These are phyloP conservation scores for Coryphaenoides rupestris DNA, from an alignment of 2,113 vertebrate species.

Conservation along the genomic window DNA sequence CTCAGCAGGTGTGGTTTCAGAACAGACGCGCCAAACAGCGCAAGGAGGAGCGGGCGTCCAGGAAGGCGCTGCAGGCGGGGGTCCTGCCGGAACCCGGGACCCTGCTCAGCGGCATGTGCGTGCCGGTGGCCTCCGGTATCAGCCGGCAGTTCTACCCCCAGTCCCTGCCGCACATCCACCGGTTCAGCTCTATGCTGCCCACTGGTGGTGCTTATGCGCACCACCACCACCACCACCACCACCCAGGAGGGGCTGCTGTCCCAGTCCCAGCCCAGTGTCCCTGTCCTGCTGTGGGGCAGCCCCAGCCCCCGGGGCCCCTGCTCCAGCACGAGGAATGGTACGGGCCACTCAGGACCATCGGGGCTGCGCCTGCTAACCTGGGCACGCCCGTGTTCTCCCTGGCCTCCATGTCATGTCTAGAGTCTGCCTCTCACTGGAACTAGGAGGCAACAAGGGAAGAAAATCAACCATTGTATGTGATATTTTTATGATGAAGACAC, in stretches of 20 bases:
- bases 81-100: slow-evolving; percentile 57
- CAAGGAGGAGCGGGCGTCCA: slow-evolving; percentile 80
- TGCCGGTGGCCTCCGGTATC: slow-evolving; percentile 47
- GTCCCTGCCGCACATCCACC: slow-evolving; percentile 67
- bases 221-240: too few relatives aligned
- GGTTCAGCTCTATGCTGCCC: slow-evolving; percentile 71
- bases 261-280: slow-evolving; percentile 54
- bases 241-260: slow-evolving; percentile 55
- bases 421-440: slow-evolving; percentile 77
- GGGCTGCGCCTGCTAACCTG: slow-evolving; percentile 50
- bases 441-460: slow-evolving; percentile 38
- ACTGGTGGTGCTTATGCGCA: slow-evolving; percentile 61
- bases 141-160: slow-evolving; percentile 72
- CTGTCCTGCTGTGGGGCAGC: slow-evolving; percentile 49
- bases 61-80: slow-evolving; percentile 65
- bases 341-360: slow-evolving; percentile 62
- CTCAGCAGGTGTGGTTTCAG: slow-evolving; percentile 88
- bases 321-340: slow-evolving; percentile 84
- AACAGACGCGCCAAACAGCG: slow-evolving; percentile 87
- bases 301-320: slow-evolving; percentile 26
- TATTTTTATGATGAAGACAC: too few relatives aligned
- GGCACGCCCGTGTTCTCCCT: slow-evolving; percentile 76
- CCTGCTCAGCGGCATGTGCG: slow-evolving; percentile 65
- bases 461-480: too few relatives aligned
- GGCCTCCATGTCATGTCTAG: slow-evolving; percentile 71